phyloP scores from a whole-genome alignment of 2,797 vertebrate species.

The Rhadinocentrus ornatus region DNA sequence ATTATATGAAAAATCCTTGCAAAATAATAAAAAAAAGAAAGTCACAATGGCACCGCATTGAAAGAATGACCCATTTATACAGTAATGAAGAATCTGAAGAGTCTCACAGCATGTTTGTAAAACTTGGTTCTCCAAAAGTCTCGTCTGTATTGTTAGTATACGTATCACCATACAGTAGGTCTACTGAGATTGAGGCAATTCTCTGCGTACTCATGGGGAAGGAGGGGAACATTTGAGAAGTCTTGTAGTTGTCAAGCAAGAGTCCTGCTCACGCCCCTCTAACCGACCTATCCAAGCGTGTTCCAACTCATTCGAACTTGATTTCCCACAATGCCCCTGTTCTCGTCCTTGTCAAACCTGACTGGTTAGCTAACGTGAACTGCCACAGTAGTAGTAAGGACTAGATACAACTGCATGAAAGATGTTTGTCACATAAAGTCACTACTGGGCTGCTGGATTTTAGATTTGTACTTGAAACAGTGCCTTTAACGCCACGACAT shows the following conservation, averaged over 20 bases:
- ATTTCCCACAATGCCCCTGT: constrained; percentile 77
- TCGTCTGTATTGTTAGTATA: background rate
- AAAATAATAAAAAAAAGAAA: too few relatives aligned
- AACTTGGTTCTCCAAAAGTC: background rate
- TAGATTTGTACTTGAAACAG: background rate
- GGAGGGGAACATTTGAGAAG: background rate
- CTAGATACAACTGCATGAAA: constrained; percentile 51
- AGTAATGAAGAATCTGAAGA: too few relatives aligned
- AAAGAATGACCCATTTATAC: too few relatives aligned
- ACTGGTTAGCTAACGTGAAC: constrained; percentile 35
- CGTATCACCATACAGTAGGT: background rate
- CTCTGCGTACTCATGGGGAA: background rate
- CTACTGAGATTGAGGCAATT: background rate
- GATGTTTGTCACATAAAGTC: constrained; percentile 50
- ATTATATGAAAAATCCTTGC: too few relatives aligned
- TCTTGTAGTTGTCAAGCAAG: background rate
- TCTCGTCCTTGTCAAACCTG: constrained; percentile 68
- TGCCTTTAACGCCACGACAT: background rate
- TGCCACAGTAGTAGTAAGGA: constrained; percentile 45
- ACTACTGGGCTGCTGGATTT: constrained; percentile 6
- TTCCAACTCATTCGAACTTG: constrained; percentile 51
- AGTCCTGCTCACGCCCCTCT: constrained; percentile 70
- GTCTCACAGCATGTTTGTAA: background rate
- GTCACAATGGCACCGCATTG: too few relatives aligned
- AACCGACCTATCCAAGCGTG: constrained; percentile 72